A percentile compares a stretch with the other conserved stretches of the same genome.
Evolutionary conservation across 2,113 vertebrate species (phyloP).

Genomic region (Dendropsophus ebraccatus): DNA sequence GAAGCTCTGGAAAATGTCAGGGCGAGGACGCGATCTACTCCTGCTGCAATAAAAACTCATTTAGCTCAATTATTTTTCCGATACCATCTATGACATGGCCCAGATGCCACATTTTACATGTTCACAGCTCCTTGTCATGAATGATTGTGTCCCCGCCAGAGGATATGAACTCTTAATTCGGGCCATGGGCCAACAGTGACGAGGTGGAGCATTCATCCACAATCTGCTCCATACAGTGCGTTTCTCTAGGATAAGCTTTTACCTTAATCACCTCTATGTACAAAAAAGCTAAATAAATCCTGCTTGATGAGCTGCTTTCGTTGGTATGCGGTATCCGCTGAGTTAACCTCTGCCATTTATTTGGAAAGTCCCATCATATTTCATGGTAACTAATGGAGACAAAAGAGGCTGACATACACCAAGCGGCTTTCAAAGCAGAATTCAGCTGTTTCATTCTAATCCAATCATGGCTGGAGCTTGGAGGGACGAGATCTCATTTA

Average conservation of each 20-base stretch:
- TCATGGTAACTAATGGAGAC: slow-evolving; percentile 40
- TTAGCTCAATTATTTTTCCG: slow-evolving; percentile 16
- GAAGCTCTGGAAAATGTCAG: slow-evolving; percentile 31
- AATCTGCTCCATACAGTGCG: background rate
- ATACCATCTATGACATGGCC: background rate
- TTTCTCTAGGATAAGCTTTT: background rate
- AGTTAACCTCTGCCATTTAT: slow-evolving; percentile 7
- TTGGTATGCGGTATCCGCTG: background rate
- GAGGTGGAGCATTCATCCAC: background rate
- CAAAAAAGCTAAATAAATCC: background rate
- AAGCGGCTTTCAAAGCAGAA: slow-evolving; percentile 44
- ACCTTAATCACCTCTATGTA: background rate
- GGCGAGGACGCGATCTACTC: slow-evolving; percentile 38
- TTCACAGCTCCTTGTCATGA: slow-evolving; percentile 3
- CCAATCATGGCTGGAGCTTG: slow-evolving; percentile 23
- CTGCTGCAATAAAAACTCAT: slow-evolving; percentile 36
- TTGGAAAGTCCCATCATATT: slow-evolving; percentile 30
- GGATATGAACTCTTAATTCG: background rate
- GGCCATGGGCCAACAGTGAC: slow-evolving; percentile 15
- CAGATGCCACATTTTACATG: background rate
- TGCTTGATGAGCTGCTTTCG: background rate
- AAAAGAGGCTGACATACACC: slow-evolving; percentile 26
- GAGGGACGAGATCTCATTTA: slow-evolving; percentile 6
- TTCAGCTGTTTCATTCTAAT: slow-evolving; percentile 47
- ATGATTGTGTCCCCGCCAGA: background rate